Percentiles rank a stretch among this genome's conserved stretches.
Evolutionary conservation across 1,140 invertebrate species (phyloP).

Genomic region (Trinorchestia longiramus): DNA sequence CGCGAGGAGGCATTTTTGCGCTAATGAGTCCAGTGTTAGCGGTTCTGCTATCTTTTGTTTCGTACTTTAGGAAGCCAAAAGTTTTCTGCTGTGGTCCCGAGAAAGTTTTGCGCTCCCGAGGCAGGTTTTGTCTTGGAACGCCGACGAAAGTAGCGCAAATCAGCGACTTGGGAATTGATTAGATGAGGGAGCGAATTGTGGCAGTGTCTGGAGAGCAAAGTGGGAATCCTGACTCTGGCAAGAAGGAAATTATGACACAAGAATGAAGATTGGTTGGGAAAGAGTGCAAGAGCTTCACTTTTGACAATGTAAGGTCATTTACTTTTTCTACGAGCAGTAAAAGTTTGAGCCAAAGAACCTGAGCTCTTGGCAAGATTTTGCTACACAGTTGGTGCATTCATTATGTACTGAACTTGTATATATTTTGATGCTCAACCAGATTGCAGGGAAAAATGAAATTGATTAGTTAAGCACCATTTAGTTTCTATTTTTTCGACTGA

Average conservation of each 20-base stretch:
- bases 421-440: neutral
- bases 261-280: neutral
- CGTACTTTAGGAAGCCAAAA: constrained; percentile 25
- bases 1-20: constrained; percentile 35
- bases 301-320: neutral
- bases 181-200: constrained; percentile 39
- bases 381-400: neutral
- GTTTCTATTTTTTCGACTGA: too few species aligned
- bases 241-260: neutral
- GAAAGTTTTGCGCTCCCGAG: constrained; percentile 40
- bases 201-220: constrained; percentile 31
- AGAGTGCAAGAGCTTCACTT: neutral
- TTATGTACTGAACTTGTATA: neutral
- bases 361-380: neutral
- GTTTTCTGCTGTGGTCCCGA: constrained; percentile 39
- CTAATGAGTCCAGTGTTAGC: constrained; percentile 43
- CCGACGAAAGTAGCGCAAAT: constrained; percentile 29
- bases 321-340: neutral
- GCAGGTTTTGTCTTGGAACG: constrained; percentile 44
- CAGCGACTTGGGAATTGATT: constrained; percentile 50
- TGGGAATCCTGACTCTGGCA: neutral
- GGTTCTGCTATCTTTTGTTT: constrained; percentile 48
- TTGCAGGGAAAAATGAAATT: neutral
- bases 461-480: too few species aligned
- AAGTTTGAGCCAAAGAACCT: neutral